These are phyloP conservation scores for Platycheirus rosarum DNA, from an alignment of 2,888 invertebrate genomes.

Conservation along the genomic window DNA sequence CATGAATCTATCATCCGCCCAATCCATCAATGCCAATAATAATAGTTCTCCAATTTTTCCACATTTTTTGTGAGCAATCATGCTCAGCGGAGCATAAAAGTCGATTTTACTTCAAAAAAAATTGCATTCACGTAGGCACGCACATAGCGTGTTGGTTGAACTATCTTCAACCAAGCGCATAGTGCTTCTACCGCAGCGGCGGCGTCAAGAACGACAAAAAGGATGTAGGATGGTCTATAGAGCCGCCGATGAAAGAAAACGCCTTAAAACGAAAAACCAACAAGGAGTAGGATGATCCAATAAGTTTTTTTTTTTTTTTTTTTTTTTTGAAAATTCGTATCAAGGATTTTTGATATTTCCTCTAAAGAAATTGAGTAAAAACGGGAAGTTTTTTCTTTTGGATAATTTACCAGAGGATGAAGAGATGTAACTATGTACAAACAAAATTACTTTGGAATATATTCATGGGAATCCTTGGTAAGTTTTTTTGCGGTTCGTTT, in stretches of 20 bases:
- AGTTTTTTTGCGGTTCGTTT: background rate
- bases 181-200: background rate
- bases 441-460: background rate
- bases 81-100: conserved; percentile 59
- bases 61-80: conserved; percentile 25
- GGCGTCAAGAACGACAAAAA: background rate
- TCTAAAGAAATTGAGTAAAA: background rate
- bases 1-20: conserved; percentile 15
- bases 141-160: conserved; percentile 10
- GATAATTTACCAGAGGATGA: background rate
- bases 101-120: conserved; percentile 40
- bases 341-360: conserved; percentile 36
- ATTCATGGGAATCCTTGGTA: background rate
- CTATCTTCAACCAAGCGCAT: conserved; percentile 26
- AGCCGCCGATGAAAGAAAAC: conserved; percentile 5
- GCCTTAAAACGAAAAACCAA: background rate
- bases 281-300: conserved; percentile 3
- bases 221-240: background rate
- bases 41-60: conserved; percentile 32
- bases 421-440: background rate
- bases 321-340: conserved; percentile 20
- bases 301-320: conserved; percentile 31
- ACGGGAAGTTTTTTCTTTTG: background rate
- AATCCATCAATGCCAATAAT: conserved; percentile 57
- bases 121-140: conserved; percentile 47